Conservation (phyloP, 2,797 vertebrate species). For the Anguilla pacifica region DNA sequence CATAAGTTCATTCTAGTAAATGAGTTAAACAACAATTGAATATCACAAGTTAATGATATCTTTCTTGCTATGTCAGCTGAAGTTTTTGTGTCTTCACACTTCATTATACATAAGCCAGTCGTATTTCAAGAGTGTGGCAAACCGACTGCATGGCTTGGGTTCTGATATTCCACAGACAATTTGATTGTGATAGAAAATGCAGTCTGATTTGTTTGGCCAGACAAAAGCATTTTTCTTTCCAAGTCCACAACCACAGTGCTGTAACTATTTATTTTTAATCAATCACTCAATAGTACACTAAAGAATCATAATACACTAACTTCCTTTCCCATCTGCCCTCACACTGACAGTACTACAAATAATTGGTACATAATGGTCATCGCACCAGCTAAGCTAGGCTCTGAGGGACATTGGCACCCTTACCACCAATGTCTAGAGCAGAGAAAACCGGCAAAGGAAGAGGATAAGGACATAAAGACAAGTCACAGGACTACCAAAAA, state of each 20-base stretch:
- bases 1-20: too few species aligned
- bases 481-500: neutral
- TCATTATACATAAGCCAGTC: too few species aligned
- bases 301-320: neutral
- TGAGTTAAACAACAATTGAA: too few species aligned
- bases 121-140: too few species aligned
- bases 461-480: neutral
- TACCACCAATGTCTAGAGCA: neutral
- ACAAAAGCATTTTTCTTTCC: slow-evolving; percentile 25
- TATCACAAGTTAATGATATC: too few species aligned
- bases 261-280: too few species aligned
- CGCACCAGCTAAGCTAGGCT: neutral
- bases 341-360: neutral
- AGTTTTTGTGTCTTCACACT: too few species aligned
- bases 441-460: neutral
- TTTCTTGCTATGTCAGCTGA: too few species aligned
- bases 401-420: neutral
- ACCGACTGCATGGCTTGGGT: too few species aligned
- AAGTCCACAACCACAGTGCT: neutral
- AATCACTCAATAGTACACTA: neutral
- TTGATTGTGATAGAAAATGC: slow-evolving; percentile 15
- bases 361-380: neutral
- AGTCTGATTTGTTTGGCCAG: slow-evolving; percentile 31
- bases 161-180: neutral
- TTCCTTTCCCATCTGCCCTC: neutral